phyloP scores from a whole-genome alignment of 2,888 invertebrate genomes.

The Neelides folsomi region DNA sequence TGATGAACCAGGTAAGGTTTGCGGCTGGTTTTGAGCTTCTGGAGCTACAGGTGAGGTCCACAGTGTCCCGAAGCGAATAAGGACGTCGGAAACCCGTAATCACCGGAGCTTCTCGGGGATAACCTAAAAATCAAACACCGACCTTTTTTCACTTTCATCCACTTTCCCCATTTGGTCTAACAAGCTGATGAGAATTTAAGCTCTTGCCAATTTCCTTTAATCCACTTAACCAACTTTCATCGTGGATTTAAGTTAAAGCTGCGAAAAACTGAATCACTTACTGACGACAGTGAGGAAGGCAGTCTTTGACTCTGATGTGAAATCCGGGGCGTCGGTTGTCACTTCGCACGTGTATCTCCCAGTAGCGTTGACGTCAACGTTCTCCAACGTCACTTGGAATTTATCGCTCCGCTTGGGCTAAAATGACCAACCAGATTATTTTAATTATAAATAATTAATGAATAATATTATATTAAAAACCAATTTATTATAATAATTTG shows the following conservation, averaged over 20 bases:
- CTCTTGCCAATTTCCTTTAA: too few species aligned
- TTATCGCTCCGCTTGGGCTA: too few species aligned
- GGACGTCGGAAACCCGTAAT: conserved; percentile 64
- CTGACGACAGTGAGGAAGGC: conserved; percentile 26
- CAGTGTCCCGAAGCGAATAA: conserved; percentile 70
- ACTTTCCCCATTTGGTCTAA: too few species aligned
- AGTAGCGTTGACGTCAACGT: conserved; percentile 27
- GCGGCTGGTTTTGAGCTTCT: conserved; percentile 69
- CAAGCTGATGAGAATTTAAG: too few species aligned
- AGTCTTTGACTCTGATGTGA: conserved; percentile 22
- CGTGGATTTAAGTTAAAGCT: too few species aligned
- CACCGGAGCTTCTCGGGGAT: conserved; percentile 64
- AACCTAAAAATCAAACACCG: conserved; percentile 45
- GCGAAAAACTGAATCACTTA: conserved; percentile 11
- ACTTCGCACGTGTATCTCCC: conserved; percentile 34
- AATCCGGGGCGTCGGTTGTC: conserved; percentile 32
- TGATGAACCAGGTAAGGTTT: conserved; percentile 71
- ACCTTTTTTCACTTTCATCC: too few species aligned
- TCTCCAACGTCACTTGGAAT: conserved; percentile 17
- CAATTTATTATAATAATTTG: too few species aligned
- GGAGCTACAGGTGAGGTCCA: conserved; percentile 71
- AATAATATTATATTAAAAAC: too few species aligned
- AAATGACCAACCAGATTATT: too few species aligned
- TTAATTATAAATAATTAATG: too few species aligned
- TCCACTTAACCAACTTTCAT: too few species aligned